phyloP scores from a whole-genome alignment of 2,113 vertebrate species.

The Oryzias melastigma region DNA sequence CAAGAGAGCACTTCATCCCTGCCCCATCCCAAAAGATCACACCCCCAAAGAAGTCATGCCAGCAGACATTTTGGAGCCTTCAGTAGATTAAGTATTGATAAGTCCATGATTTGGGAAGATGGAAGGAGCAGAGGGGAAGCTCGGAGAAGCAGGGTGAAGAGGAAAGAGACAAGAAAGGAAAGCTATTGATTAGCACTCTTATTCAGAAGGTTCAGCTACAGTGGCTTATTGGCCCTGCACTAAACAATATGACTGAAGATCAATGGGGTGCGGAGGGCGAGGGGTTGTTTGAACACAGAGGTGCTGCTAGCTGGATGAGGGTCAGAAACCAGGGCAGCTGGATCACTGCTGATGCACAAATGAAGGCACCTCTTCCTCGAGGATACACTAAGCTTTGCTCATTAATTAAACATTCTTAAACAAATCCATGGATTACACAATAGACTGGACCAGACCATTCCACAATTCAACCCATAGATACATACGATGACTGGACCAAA shows the following conservation, averaged over 20 bases:
- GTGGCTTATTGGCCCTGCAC: slow-evolving; percentile 30
- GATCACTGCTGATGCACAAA: neutral
- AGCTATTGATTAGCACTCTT: slow-evolving; percentile 37
- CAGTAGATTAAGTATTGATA: slow-evolving; percentile 35
- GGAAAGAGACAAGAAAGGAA: slow-evolving; percentile 24
- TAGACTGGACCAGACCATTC: too few relatives aligned
- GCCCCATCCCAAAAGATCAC: slow-evolving; percentile 8
- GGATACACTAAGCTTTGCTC: neutral
- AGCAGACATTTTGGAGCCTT: slow-evolving; percentile 52
- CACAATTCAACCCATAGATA: too few relatives aligned
- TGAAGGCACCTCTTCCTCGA: neutral
- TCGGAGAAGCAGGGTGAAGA: slow-evolving; percentile 6
- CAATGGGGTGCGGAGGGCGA: slow-evolving; percentile 26
- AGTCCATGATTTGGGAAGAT: slow-evolving; percentile 30
- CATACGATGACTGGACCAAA: too few relatives aligned
- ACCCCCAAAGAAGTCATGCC: slow-evolving; percentile 16
- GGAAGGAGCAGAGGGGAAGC: slow-evolving; percentile 21
- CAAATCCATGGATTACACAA: neutral
- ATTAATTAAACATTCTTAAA: slow-evolving; percentile 4
- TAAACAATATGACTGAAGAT: slow-evolving; percentile 49
- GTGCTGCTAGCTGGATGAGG: neutral
- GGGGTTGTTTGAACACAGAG: slow-evolving; percentile 26
- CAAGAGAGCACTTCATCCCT: slow-evolving; percentile 17
- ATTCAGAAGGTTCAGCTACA: slow-evolving; percentile 30
- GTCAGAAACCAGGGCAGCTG: neutral